Base-by-base conservation (phyloP, 2,888 invertebrate species). In the Thymelicus lineola region DNA sequence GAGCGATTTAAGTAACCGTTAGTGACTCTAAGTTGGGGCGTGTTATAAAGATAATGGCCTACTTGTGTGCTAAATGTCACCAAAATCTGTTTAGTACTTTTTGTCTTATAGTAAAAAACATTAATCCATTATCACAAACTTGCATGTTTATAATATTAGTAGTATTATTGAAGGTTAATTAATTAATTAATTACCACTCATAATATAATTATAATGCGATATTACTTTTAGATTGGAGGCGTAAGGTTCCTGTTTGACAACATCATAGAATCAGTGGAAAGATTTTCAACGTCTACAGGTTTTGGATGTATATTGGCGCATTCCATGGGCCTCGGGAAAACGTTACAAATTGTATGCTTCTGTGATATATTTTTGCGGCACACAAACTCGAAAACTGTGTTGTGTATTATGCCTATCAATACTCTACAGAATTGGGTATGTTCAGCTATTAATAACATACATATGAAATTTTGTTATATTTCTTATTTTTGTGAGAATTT, bases 241-340 rank as follows among this genome's bases (percentile, higher is more conserved):
- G 97, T 98, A 15, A 95, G 99, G 70, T 99, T 99, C 87, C 91
- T 99, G 66, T 99, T 98, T 86, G 99, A 99, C 89, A 99, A 99
- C 86, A 97, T 99, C 35, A 97, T 99, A 76, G 99, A 99, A 90
- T 98, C 98, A 20, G 95, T 97, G 58, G 96, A 96, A 73, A 95
- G 98, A 76, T 99, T 97, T 87, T 97, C 97, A 68, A 97, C 95
- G 15, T 97, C 97, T 0, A 95, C 96, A 3, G 99, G 99, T 12
- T 99, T 99, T 87, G 99, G 99, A 14, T 99, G 99, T 86, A 99
- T 99, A 79, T 94, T 99, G 66, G 99, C 99, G 0, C 99, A 99
- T 93, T 98, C 98, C 58, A 99, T 99, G 99, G 99, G 99, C 1
- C 95, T 99, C 38, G 99, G 99, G n/a, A 99, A 99, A 93, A 99